Base-by-base conservation (phyloP, 2,797 vertebrate species). In the Bradypodion ventrale region DNA sequence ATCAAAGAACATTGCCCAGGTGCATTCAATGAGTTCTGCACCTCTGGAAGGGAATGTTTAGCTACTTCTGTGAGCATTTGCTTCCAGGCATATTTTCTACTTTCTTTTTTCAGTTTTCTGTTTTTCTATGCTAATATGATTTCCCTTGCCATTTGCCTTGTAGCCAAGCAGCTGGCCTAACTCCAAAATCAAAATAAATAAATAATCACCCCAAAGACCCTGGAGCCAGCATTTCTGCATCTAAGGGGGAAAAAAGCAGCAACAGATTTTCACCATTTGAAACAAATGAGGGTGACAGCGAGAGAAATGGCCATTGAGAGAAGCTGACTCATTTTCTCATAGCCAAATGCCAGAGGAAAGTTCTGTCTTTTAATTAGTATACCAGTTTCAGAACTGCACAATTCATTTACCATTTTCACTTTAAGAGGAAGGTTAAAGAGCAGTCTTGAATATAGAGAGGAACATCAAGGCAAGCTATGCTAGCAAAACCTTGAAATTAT, bases 111-210 rank as follows among this genome's bases (percentile, higher is more conserved):
- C 91, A 23, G 40, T 69, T 69, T 42, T 70, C 25, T 92, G 88
- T 82, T 93, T 93, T 94, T 91, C 93, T 92, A 89, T 91, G 86
- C 89, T 87, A 92, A 93, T 92, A 90, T 89, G 87, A 88, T 93
- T 93, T 93, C 89, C 73, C 92, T 46, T 94, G 94, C 94, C 92
- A 95, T 95, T 95, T 95, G 1, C 7, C 87, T 91, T 88, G 93
- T 94, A 91, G 91, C 85, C 91, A 94, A 89, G 91, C 94, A 96
- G 91, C 94, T 95, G 93, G 88, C 82, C 94, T 92, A 85, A 85
- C 92, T 56, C 13, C 52, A 15, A 56, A 56, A 82, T 87, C 86
- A 92, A 93, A 91, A 92, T 93, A 93, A 94, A 90, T 42, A 29
- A 44, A 52, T 35, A 65, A 29, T 6, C 60, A 85, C 91, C 37